phyloP scores from a whole-genome alignment of 2,888 invertebrate genomes.

The Polylopha cassiicola region DNA sequence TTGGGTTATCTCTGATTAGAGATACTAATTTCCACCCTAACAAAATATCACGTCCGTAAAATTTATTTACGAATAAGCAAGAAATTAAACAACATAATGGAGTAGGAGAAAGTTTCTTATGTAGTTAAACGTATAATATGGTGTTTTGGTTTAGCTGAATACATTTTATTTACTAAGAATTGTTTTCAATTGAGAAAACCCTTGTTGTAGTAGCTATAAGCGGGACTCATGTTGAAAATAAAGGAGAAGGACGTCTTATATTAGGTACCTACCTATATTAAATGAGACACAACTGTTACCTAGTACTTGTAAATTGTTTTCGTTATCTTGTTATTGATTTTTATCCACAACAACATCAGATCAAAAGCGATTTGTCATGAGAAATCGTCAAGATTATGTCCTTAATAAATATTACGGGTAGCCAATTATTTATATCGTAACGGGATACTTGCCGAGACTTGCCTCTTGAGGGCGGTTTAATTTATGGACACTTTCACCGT shows the following conservation, averaged over 20 bases:
- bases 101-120: background rate
- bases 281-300: too few relatives aligned
- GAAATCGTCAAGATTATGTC: conserved; percentile 36
- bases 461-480: conserved; percentile 54
- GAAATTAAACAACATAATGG: conserved; percentile 4
- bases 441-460: conserved; percentile 52
- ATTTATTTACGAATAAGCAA: conserved; percentile 13
- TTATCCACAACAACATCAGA: conserved; percentile 14
- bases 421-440: conserved; percentile 66
- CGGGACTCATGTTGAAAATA: too few relatives aligned
- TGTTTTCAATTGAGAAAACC: too few relatives aligned
- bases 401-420: conserved; percentile 58
- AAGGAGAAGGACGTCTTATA: too few relatives aligned
- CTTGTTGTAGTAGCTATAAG: too few relatives aligned
- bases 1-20: conserved; percentile 43
- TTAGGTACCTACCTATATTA: too few relatives aligned
- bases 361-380: conserved; percentile 20
- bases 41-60: conserved; percentile 25
- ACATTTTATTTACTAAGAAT: too few relatives aligned
- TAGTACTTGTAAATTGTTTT: too few relatives aligned
- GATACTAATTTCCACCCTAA: conserved; percentile 39
- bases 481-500: conserved; percentile 58
- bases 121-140: too few relatives aligned
- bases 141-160: too few relatives aligned
- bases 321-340: conserved; percentile 18